Evolutionary conservation across 1,140 invertebrate genomes (phyloP).

Genomic region (Delia radicum): DNA sequence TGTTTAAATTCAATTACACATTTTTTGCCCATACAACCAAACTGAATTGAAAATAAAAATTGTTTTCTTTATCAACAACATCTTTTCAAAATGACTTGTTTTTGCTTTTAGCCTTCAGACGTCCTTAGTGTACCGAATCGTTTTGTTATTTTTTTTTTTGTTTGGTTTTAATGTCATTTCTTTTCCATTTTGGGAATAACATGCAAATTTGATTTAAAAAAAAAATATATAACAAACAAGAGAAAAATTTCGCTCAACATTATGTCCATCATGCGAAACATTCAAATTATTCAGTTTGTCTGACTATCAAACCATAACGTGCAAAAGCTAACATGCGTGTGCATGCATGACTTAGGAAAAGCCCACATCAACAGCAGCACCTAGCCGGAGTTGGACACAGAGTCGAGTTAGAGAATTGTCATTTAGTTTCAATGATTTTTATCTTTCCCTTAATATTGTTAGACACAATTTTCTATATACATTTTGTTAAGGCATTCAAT

Average conservation of each 20-base stretch:
- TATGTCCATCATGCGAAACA: conserved; percentile 19
- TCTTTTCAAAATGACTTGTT: background rate
- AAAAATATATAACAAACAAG: background rate
- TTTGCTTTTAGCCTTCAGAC: background rate
- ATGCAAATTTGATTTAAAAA: conserved; percentile 16
- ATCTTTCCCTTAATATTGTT: too few relatives aligned
- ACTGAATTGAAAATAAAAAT: background rate
- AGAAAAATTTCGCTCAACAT: background rate
- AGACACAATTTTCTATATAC: too few relatives aligned
- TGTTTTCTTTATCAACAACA: background rate
- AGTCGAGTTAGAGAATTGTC: background rate
- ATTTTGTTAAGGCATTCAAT: too few relatives aligned
- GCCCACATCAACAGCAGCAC: background rate
- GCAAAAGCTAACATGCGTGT: background rate
- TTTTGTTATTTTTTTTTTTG: background rate
- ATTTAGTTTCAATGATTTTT: background rate
- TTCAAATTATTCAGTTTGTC: conserved; percentile 17
- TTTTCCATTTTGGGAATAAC: conserved; percentile 14
- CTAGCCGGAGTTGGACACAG: too few relatives aligned
- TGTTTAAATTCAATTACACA: conserved; percentile 2
- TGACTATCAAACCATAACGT: background rate
- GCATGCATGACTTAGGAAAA: conserved; percentile 5
- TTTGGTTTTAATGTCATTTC: background rate
- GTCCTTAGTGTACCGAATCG: background rate
- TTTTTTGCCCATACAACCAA: background rate